These are phyloP conservation scores for Belonocnema kinseyi DNA, from an alignment of 1,140 invertebrate species.

Conservation along the genomic window DNA sequence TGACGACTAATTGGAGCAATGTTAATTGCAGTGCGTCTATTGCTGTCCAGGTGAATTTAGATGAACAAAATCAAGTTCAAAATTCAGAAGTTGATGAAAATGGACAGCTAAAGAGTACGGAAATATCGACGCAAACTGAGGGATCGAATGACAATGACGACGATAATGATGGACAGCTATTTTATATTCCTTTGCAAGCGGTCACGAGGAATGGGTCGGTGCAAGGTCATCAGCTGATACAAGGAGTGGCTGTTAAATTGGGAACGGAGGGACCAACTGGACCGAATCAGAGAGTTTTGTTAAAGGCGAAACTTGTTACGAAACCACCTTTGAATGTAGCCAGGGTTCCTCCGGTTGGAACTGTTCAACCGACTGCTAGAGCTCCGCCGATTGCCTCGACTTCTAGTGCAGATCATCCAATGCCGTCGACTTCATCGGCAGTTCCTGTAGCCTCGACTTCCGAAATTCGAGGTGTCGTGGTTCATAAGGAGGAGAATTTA, in stretches of 20 bases:
- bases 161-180: constrained; percentile 78
- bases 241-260: constrained; percentile 82
- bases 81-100: constrained; percentile 44
- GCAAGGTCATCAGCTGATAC: constrained; percentile 76
- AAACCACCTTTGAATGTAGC: constrained; percentile 77
- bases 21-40: constrained; percentile 76
- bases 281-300: constrained; percentile 80
- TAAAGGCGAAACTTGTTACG: constrained; percentile 82
- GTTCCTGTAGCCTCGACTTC: constrained; percentile 47
- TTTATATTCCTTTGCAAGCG: constrained; percentile 82
- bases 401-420: constrained; percentile 40
- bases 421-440: constrained; percentile 59
- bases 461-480: constrained; percentile 44
- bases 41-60: constrained; percentile 79
- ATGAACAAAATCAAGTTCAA: constrained; percentile 58
- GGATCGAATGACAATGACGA: constrained; percentile 71
- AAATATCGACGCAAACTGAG: constrained; percentile 77
- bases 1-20: constrained; percentile 70
- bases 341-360: constrained; percentile 77
- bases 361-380: constrained; percentile 77
- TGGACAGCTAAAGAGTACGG: constrained; percentile 65
- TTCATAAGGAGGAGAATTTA: background rate
- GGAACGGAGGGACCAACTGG: constrained; percentile 80
- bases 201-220: constrained; percentile 71
- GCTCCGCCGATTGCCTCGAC: constrained; percentile 52